Conservation (phyloP, 2,797 vertebrate genomes). For the Varecia variegata region DNA sequence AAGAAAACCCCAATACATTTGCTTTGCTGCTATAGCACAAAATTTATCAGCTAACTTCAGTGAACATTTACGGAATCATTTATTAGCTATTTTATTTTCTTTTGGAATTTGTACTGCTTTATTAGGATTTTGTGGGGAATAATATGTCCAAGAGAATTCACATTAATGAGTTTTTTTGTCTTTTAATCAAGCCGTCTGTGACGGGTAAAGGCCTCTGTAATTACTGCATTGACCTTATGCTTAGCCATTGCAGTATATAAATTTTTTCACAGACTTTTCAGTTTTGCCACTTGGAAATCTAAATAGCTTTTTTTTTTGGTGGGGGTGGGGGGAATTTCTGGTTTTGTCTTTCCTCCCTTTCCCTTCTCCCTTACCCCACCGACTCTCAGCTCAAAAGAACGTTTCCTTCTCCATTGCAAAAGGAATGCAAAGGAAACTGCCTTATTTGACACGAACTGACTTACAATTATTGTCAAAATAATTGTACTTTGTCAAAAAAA, state of each 20-base stretch:
- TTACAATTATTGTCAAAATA: neutral
- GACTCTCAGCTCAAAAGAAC: neutral
- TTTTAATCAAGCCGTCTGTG: neutral
- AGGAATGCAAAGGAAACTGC: neutral
- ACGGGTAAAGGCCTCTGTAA: slow-evolving; percentile 3
- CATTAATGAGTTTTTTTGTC: neutral
- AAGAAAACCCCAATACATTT: neutral
- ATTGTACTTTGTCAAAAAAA: neutral
- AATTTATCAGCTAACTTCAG: neutral
- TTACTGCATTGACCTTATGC: slow-evolving; percentile 4
- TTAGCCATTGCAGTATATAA: neutral
- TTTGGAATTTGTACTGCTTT: neutral
- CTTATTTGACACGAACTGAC: neutral
- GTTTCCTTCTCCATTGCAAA: neutral
- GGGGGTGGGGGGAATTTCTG: neutral
- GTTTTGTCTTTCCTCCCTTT: neutral
- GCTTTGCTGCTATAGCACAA: neutral
- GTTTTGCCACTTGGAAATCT: neutral
- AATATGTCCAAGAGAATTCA: neutral
- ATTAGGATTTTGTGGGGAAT: neutral
- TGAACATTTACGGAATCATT: neutral
- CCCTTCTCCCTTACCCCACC: too few species aligned
- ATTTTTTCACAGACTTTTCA: neutral
- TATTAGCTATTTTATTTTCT: neutral
- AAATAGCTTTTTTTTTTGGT: neutral